phyloP scores from a whole-genome alignment of 2,888 invertebrate genomes.

The Oxytorus armatus region DNA sequence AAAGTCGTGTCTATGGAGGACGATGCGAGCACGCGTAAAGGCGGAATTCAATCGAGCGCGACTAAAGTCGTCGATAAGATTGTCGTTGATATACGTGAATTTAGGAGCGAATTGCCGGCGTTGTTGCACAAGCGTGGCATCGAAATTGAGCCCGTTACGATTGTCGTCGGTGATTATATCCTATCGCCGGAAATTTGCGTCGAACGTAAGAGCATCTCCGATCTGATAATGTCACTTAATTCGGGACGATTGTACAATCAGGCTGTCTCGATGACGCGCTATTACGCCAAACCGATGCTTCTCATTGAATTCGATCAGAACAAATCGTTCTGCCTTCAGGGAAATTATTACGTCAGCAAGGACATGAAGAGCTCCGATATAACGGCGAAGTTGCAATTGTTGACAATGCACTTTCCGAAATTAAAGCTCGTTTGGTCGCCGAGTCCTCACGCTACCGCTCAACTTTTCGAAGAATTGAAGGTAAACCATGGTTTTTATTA shows the following conservation, averaged over 20 bases:
- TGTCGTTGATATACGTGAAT: conserved; percentile 99
- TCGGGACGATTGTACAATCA: conserved; percentile 98
- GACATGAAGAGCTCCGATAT: conserved; percentile 92
- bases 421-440: conserved; percentile 98
- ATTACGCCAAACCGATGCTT: conserved; percentile 94
- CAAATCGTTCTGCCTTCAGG: conserved; percentile 95
- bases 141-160: conserved; percentile 95
- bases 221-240: conserved; percentile 97
- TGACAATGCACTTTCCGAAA: conserved; percentile 98
- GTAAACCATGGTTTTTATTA: conserved; percentile 83
- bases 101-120: conserved; percentile 97
- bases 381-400: conserved; percentile 93
- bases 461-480: conserved; percentile 97
- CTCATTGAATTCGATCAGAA: conserved; percentile 98
- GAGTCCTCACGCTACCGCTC: conserved; percentile 97
- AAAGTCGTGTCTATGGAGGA: conserved; percentile 70
- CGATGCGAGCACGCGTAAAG: conserved; percentile 88
- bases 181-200: conserved; percentile 98
- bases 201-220: conserved; percentile 98
- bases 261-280: conserved; percentile 96
- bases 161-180: conserved; percentile 98
- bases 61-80: conserved; percentile 83
- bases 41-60: conserved; percentile 84
- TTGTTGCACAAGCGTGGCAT: conserved; percentile 96
- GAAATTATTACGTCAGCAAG: conserved; percentile 91